Base-by-base conservation (phyloP, 2,888 invertebrate species). In the Epinotia nisella region DNA sequence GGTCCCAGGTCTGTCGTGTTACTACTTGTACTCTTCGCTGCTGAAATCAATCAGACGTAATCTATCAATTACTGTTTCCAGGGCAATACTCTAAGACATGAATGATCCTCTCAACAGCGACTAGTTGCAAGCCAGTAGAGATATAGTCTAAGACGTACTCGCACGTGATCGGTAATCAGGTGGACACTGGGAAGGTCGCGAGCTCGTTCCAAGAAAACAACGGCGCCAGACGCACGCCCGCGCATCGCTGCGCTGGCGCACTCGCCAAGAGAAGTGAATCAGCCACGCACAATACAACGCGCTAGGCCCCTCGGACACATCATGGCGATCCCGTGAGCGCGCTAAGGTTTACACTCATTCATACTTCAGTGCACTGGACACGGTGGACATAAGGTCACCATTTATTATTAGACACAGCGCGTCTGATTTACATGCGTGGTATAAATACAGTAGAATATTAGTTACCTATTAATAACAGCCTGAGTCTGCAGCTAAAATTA, bases 1-100 rank as follows among this genome's bases (percentile, higher is more conserved):
- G 97, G 95, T 80, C 96, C 97, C 87, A 97, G 94, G 88, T 95
- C 95, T 80, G 89, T 83, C 81, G 91, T 88, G 85, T 87, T 91
- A 91, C 88, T 92, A 89, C 92, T 93, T 91, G 93, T 92, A 91
- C 91, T 93, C 92, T 93, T 93, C 90, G 92, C 90, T 90, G 92
- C 93, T 93, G 93, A 90, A 92, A 93, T 86, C 85, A 90, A 90
- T 89, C 89, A 88, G 84, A 89, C 83, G 85, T 76, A 59, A 59
- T 71, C 58, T n/a, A 64, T 74, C 39, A 71, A 45, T 65, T n/a
- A 41, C 58, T 65, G 66, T 24, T 49, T 39, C 39, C 17, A 66
- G n/a, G 53, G 69, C 45, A 62, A 41, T 35, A 39, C 53, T 61
- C 61, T 41, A 64, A 29, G 60, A 64, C 70, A 61, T 81, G 83